phyloP scores from a whole-genome alignment of 2,797 vertebrate genomes.

The Tauraco hartlaubi region DNA sequence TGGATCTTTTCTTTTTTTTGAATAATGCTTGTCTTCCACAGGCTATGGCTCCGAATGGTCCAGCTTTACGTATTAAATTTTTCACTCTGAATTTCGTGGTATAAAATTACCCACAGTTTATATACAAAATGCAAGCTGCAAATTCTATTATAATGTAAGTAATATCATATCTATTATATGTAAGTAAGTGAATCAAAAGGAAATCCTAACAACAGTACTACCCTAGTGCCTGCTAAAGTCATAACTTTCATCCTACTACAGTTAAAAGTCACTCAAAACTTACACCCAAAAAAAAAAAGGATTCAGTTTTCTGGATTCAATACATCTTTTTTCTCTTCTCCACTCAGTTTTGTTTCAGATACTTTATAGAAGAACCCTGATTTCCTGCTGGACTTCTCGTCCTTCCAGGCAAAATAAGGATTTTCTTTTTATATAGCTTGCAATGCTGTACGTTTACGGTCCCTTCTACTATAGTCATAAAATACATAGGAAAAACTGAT shows the following conservation, averaged over 20 bases:
- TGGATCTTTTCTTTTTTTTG: background rate
- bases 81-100: background rate
- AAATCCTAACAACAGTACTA: slow-evolving; percentile 23
- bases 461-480: background rate
- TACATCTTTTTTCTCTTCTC: background rate
- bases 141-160: slow-evolving; percentile 19
- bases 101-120: slow-evolving; percentile 13
- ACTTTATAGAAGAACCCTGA: background rate
- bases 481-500: background rate
- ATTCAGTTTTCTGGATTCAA: slow-evolving; percentile 2
- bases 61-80: background rate
- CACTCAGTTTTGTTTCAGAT: background rate
- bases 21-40: background rate
- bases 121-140: slow-evolving; percentile 46
- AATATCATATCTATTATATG: background rate
- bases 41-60: background rate
- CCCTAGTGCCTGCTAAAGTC: background rate
- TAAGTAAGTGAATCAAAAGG: slow-evolving; percentile 30
- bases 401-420: background rate
- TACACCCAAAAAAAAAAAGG: background rate
- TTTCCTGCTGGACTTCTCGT: background rate
- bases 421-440: background rate
- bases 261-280: slow-evolving; percentile 14
- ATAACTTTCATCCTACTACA: background rate
- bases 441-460: background rate